A percentile compares a stretch with the other conserved stretches of the same genome.
These are phyloP conservation scores for Anguilla marmorata DNA, from an alignment of 2,797 vertebrate genomes.

Conservation along the genomic window DNA sequence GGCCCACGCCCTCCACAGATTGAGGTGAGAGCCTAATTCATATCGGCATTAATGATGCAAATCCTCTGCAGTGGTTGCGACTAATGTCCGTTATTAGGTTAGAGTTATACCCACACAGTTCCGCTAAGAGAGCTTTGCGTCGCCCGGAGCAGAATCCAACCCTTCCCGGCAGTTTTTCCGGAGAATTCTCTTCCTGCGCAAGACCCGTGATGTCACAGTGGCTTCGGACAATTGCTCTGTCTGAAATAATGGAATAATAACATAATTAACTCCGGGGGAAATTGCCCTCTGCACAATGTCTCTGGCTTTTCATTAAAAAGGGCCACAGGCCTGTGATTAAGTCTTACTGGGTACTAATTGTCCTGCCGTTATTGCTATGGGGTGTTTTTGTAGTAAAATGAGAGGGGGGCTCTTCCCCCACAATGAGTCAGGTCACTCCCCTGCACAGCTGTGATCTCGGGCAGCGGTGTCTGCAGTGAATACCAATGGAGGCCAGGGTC, in stretches of 20 bases:
- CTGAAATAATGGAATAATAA: conserved; percentile 73
- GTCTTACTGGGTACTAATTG: conserved; percentile 71
- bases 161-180: background rate
- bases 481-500: background rate
- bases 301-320: conserved; percentile 57
- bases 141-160: background rate
- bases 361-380: conserved; percentile 53
- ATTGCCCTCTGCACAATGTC: conserved; percentile 59
- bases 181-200: background rate
- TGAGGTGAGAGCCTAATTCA: background rate
- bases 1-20: background rate
- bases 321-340: conserved; percentile 68
- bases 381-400: conserved; percentile 47
- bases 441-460: background rate
- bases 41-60: conserved; percentile 2
- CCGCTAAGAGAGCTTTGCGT: background rate
- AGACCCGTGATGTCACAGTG: conserved; percentile 16
- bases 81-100: background rate
- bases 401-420: conserved; percentile 1
- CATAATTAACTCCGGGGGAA: conserved; percentile 69
- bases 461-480: background rate
- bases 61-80: background rate
- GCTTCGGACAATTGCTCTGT: conserved; percentile 32
- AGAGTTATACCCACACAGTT: background rate
- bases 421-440: background rate